These are phyloP conservation scores for Pedicia rivosa DNA, from an alignment of 2,888 invertebrate genomes.

Conservation along the genomic window DNA sequence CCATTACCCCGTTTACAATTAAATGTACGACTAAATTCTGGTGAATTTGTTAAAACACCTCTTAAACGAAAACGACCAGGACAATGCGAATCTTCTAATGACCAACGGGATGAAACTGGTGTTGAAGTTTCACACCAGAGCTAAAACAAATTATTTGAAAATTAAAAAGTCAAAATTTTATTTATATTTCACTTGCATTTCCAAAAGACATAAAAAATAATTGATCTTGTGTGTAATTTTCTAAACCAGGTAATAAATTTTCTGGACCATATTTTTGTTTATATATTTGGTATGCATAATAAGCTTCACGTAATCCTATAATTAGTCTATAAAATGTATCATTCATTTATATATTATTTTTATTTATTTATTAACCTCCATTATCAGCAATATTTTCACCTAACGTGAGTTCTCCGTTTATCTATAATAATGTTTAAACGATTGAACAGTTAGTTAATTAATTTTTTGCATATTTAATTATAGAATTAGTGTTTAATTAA, in stretches of 20 bases:
- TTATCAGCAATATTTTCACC: constrained; percentile 77
- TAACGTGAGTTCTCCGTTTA: constrained; percentile 57
- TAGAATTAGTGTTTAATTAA: too few species aligned
- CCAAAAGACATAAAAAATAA: constrained; percentile 68
- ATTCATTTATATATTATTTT: too few species aligned
- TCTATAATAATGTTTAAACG: constrained; percentile 29
- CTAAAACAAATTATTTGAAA: too few species aligned
- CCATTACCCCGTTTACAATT: constrained; percentile 34
- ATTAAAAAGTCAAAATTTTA: constrained; percentile 6
- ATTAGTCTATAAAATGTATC: too few species aligned
- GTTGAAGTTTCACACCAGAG: constrained; percentile 73
- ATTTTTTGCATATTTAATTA: too few species aligned
- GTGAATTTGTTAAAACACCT: constrained; percentile 54
- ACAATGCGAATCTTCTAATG: constrained; percentile 56
- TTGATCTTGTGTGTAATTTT: constrained; percentile 51
- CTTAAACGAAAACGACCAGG: constrained; percentile 52
- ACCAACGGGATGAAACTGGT: constrained; percentile 40
- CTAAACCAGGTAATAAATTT: constrained; percentile 53
- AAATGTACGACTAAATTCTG: constrained; percentile 52
- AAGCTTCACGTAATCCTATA: constrained; percentile 58
- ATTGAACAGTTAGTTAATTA: not conserved
- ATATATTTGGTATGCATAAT: constrained; percentile 47
- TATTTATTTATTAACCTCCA: too few species aligned
- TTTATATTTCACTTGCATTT: constrained; percentile 47
- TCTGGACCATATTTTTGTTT: constrained; percentile 41